These are phyloP conservation scores for Drosophila niveifrons DNA, from an alignment of 2,888 invertebrate species.

Conservation along the genomic window DNA sequence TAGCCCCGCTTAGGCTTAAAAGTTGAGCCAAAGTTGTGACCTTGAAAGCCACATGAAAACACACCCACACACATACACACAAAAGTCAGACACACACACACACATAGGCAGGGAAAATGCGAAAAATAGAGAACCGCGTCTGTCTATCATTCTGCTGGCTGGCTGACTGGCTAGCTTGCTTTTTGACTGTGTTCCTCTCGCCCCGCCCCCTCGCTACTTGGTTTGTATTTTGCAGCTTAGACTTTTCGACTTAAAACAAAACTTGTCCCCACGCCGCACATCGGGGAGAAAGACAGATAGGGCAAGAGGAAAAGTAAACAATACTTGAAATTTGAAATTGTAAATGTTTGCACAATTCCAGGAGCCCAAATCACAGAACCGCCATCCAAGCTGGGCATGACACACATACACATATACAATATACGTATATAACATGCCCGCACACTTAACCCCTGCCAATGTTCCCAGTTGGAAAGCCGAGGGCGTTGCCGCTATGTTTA, in stretches of 20 bases:
- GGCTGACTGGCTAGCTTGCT: constrained; percentile 25
- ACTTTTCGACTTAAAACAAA: constrained; percentile 66
- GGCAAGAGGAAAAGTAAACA: constrained; percentile 61
- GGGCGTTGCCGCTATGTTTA: constrained; percentile 67
- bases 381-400: constrained; percentile 34
- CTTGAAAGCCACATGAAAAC: constrained; percentile 48
- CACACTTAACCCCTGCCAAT: constrained; percentile 1
- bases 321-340: constrained; percentile 77
- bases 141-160: constrained; percentile 26
- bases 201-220: constrained; percentile 15
- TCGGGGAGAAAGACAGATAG: constrained; percentile 1
- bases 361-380: constrained; percentile 52
- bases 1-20: constrained; percentile 60
- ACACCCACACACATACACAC: background rate
- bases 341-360: constrained; percentile 75
- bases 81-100: background rate
- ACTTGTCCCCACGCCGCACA: constrained; percentile 37
- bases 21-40: constrained; percentile 59
- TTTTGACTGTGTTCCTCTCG: constrained; percentile 14
- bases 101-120: background rate
- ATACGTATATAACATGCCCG: background rate
- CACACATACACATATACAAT: constrained; percentile 21
- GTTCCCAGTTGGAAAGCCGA: constrained; percentile 47
- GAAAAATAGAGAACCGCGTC: background rate
- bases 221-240: constrained; percentile 54